Conservation (phyloP, 2,888 invertebrate genomes). For the Scelioninae gen. 2 region DNA sequence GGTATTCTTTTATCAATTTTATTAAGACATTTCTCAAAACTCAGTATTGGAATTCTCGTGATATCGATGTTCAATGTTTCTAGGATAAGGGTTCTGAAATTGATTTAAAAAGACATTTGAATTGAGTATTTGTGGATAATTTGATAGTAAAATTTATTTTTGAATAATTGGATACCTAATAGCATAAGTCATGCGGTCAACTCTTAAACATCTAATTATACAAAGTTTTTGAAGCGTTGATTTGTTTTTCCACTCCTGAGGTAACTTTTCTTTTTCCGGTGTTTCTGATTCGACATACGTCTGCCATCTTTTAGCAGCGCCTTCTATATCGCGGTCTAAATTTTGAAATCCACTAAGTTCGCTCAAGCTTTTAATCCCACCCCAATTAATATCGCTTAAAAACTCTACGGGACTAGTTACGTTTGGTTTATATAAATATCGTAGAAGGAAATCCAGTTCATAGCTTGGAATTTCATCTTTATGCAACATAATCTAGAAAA, state of each 20-base stretch:
- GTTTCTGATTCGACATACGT: slow-evolving; percentile 94
- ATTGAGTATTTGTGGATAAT: not conserved
- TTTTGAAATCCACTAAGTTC: slow-evolving; percentile 87
- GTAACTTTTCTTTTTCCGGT: slow-evolving; percentile 94
- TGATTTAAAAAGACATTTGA: not conserved
- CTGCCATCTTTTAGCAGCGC: slow-evolving; percentile 93
- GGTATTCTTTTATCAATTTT: slow-evolving; percentile 91
- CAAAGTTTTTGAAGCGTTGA: slow-evolving; percentile 89
- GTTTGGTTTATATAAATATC: slow-evolving; percentile 87
- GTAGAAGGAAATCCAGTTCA: slow-evolving; percentile 91
- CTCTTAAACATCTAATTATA: slow-evolving; percentile 92
- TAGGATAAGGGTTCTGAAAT: slow-evolving; percentile 85
- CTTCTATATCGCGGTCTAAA: slow-evolving; percentile 93
- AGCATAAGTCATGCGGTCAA: slow-evolving; percentile 97
- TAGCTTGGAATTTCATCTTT: slow-evolving; percentile 82
- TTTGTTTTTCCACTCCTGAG: slow-evolving; percentile 97
- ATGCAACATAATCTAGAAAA: slow-evolving; percentile 79
- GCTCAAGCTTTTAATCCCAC: slow-evolving; percentile 87
- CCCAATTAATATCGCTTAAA: slow-evolving; percentile 86
- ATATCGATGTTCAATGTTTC: slow-evolving; percentile 89
- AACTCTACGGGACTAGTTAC: slow-evolving; percentile 88
- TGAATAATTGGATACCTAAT: slow-evolving; percentile 78
- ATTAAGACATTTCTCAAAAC: slow-evolving; percentile 89
- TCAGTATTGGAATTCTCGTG: slow-evolving; percentile 80
- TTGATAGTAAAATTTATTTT: not conserved